Base-by-base conservation (phyloP, 2,888 invertebrate genomes). In the Melieria crassipennis region DNA sequence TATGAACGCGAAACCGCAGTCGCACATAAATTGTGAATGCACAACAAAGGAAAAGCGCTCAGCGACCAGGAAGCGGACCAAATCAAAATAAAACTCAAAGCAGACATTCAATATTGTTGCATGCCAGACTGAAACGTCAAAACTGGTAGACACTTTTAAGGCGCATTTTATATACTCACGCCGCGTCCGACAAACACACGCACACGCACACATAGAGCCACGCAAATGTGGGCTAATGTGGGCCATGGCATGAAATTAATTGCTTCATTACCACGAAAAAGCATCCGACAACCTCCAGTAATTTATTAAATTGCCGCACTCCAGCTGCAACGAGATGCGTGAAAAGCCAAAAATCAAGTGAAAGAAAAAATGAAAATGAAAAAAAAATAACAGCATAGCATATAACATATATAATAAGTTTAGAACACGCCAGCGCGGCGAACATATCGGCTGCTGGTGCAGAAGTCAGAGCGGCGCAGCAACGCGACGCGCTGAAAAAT, bases 251-350 rank as follows among this genome's bases (percentile, higher is more conserved):
- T 66, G 47, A 70, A 70, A 72, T 68, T 74, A 74, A 74, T 74
- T 72, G 74, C 72, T 72, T 72, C 74, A 72, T 68, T 68, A 71
- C 67, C 67, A 52, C 64, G 55, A 50, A 50, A 64, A 69, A 69
- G 55, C 61, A 46, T 9, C 43, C 52, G 55, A 47, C 47, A 69
- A 64, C 61, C 48, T 16, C 43, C 11, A 48, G 65, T 65, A 70
- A 70, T 70, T 70, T 65, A 70, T 65, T 70, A 64, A 70, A 70
- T 70, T 70, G 50, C 64, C 65, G 65, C 52, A 64, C 43, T 45
- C 45, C 6, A 43, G 48, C 65, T 45, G 43, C 2, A 57, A 11
- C 47, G n/a, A 7, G 9, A 10, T 42, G 6, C 11, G n/a, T 42
- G 46, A 3, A 16, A 43, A 56, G 30, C 58, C 1, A 43, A 57